Evolutionary conservation across 2,113 vertebrate genomes (phyloP).

Genomic region (Eublepharis macularius): DNA sequence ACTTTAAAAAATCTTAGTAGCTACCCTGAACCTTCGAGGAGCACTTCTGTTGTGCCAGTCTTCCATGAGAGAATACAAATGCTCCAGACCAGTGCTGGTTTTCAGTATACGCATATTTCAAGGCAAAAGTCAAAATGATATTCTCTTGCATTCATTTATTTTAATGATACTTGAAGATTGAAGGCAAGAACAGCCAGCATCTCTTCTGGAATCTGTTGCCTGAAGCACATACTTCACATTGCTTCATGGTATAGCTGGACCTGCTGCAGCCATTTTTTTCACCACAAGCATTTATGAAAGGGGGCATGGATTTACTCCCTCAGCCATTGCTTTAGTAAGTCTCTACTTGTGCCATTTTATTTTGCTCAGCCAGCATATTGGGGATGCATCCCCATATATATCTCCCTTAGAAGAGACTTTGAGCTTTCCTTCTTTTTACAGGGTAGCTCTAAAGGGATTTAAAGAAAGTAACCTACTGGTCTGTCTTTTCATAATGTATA

Average conservation of each 20-base stretch:
- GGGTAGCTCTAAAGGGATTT: not conserved
- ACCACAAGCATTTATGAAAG: too few species aligned
- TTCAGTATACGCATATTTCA: not conserved
- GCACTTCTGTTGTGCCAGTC: too few species aligned
- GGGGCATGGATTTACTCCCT: too few species aligned
- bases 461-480: not conserved
- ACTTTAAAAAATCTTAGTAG: too few species aligned
- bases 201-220: not conserved
- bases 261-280: too few species aligned
- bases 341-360: too few species aligned
- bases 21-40: too few species aligned
- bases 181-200: not conserved
- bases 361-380: not conserved
- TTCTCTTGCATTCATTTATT: not conserved
- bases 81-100: too few species aligned
- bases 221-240: too few species aligned
- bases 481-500: constrained; percentile 4
- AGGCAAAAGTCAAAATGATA: not conserved
- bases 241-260: too few species aligned
- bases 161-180: not conserved
- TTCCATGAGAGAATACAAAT: too few species aligned
- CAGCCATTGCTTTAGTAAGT: too few species aligned
- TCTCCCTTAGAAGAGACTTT: not conserved
- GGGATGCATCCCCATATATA: not conserved
- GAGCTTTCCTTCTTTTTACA: not conserved